phyloP scores from a whole-genome alignment of 2,888 invertebrate genomes.

The Atherix ibis region DNA sequence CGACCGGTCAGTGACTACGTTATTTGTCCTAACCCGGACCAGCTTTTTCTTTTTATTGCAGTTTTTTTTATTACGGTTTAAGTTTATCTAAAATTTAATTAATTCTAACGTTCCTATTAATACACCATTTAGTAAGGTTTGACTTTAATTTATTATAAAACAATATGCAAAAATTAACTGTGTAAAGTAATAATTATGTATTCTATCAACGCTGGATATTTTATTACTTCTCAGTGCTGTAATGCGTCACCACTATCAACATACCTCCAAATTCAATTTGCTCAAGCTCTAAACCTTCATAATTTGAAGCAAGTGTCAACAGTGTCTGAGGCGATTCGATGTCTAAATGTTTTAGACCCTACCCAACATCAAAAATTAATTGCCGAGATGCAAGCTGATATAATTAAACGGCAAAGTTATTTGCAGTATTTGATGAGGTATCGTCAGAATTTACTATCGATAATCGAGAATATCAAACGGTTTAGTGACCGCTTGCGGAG shows the following conservation, averaged over 20 bases:
- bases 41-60: too few relatives aligned
- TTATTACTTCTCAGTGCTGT: slow-evolving; percentile 20
- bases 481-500: slow-evolving; percentile 41
- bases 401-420: slow-evolving; percentile 60
- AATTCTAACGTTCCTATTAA: too few relatives aligned
- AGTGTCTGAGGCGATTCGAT: slow-evolving; percentile 68
- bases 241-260: slow-evolving; percentile 39
- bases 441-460: slow-evolving; percentile 61
- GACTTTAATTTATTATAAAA: too few relatives aligned
- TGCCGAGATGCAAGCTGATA: slow-evolving; percentile 57
- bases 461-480: slow-evolving; percentile 55
- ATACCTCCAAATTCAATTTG: slow-evolving; percentile 57
- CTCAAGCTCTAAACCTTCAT: slow-evolving; percentile 66
- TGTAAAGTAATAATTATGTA: too few relatives aligned
- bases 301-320: slow-evolving; percentile 62
- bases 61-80: too few relatives aligned
- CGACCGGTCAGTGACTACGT: too few relatives aligned
- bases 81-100: too few relatives aligned
- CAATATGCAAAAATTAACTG: too few relatives aligned
- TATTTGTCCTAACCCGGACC: too few relatives aligned
- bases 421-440: slow-evolving; percentile 67
- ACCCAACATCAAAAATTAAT: slow-evolving; percentile 57
- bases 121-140: too few relatives aligned
- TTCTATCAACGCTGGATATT: too few relatives aligned
- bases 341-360: slow-evolving; percentile 54